Conservation (phyloP, 2,113 vertebrate genomes). For the Megaceryle maxima region DNA sequence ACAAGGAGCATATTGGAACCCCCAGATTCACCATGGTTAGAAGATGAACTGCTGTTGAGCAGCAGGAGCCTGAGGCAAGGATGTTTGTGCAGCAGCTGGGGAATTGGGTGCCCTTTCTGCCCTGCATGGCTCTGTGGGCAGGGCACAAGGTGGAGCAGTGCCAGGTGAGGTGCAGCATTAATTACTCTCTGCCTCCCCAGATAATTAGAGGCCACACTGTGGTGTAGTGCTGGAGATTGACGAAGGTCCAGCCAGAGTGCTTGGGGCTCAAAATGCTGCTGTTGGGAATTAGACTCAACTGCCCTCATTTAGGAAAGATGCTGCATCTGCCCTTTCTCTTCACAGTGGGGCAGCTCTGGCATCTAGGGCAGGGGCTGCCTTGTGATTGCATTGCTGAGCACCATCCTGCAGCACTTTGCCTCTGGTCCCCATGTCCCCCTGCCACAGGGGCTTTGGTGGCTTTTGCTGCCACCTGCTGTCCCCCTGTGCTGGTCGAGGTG, state of each 20-base stretch:
- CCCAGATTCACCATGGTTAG: neutral
- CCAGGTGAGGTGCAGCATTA: fast-evolving
- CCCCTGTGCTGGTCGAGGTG: fast-evolving
- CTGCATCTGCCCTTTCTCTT: too few relatives aligned
- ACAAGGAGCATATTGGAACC: neutral
- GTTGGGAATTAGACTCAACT: neutral
- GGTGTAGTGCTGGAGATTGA: neutral
- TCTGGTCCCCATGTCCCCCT: neutral
- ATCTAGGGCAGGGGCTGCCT: neutral
- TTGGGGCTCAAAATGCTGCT: neutral
- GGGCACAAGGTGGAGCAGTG: neutral
- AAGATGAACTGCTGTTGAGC: neutral
- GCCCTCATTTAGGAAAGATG: neutral
- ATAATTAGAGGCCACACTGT: neutral
- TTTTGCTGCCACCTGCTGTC: neutral
- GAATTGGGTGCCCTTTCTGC: neutral
- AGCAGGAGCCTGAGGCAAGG: neutral
- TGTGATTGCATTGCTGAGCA: fast-evolving
- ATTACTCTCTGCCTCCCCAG: neutral
- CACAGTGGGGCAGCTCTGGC: neutral
- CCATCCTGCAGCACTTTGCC: fast-evolving
- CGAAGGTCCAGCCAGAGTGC: neutral
- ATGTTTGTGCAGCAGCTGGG: neutral
- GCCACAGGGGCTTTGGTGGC: neutral
- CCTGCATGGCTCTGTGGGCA: neutral